phyloP scores from a whole-genome alignment of 2,113 vertebrate genomes.

The Orthonyx spaldingii region DNA sequence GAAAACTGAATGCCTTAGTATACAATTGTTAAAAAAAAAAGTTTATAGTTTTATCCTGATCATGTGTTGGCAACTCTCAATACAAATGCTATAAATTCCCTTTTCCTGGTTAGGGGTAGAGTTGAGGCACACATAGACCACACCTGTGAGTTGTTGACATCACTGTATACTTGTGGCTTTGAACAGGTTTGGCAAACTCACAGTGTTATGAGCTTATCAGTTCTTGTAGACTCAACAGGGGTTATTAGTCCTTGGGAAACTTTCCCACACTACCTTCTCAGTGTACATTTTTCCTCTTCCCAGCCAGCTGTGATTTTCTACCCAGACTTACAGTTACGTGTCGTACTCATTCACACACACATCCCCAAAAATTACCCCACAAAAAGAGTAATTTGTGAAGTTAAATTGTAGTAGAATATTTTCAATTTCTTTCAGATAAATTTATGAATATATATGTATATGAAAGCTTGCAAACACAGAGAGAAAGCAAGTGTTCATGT shows the following conservation, averaged over 20 bases:
- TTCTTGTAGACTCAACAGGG: neutral
- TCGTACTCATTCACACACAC: neutral
- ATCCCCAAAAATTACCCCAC: neutral
- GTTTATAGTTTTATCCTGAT: neutral
- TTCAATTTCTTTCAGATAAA: neutral
- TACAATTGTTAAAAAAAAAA: neutral
- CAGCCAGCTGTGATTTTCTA: neutral
- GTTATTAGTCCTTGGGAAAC: neutral
- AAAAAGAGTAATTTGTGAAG: neutral
- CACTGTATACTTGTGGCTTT: neutral
- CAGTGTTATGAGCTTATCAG: neutral
- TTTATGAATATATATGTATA: too few species aligned
- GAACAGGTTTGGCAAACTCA: neutral
- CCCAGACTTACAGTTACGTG: neutral
- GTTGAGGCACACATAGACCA: neutral
- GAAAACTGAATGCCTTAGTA: neutral
- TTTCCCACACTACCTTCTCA: neutral
- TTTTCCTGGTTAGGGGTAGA: neutral
- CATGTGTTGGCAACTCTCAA: neutral
- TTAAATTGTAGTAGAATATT: neutral
- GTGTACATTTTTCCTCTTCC: neutral
- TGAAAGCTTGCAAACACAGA: neutral
- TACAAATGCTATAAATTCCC: neutral
- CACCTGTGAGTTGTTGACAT: neutral
- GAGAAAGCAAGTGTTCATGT: neutral